These are phyloP conservation scores for Blastobasis lacticolella DNA, from an alignment of 2,888 invertebrate species.

Conservation along the genomic window DNA sequence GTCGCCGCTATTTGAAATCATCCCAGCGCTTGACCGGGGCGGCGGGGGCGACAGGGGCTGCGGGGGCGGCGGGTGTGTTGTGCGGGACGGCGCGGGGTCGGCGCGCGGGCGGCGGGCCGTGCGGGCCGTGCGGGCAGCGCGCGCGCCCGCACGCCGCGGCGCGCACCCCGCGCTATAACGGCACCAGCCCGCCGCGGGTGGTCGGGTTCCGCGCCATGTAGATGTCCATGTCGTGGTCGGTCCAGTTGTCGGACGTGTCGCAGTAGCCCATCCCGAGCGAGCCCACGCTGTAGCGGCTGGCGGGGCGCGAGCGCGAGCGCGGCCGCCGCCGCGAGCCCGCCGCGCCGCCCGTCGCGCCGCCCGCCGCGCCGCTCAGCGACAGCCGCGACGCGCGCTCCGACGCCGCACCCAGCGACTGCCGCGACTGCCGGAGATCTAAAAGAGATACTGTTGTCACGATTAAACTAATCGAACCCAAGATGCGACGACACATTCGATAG, in stretches of 20 bases:
- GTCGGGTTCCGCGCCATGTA: conserved; percentile 95
- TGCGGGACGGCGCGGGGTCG: neutral
- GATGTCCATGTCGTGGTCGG: conserved; percentile 96
- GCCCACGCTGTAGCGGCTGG: conserved; percentile 86
- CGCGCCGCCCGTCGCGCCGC: conserved; percentile 76
- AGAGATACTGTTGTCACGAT: conserved; percentile 22
- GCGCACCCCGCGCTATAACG: conserved; percentile 76
- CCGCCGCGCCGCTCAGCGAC: conserved; percentile 79
- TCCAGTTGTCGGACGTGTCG: conserved; percentile 94
- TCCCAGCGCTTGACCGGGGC: conserved; percentile 11
- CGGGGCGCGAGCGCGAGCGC: conserved; percentile 85
- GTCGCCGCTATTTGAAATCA: conserved; percentile 3
- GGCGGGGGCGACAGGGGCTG: conserved; percentile 14
- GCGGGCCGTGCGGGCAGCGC: conserved; percentile 26
- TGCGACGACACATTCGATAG: neutral
- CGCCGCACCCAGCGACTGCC: conserved; percentile 87
- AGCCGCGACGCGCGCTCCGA: conserved; percentile 87
- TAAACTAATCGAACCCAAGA: neutral
- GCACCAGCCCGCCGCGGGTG: conserved; percentile 87
- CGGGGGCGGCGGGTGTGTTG: conserved; percentile 2
- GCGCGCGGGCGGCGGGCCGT: conserved; percentile 2
- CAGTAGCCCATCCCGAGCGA: conserved; percentile 90
- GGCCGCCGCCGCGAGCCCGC: conserved; percentile 81
- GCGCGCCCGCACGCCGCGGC: conserved; percentile 30
- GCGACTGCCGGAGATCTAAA: conserved; percentile 86